phyloP scores from a whole-genome alignment of 64 coral and sea anemone species.

The Stylophora pistillata region DNA sequence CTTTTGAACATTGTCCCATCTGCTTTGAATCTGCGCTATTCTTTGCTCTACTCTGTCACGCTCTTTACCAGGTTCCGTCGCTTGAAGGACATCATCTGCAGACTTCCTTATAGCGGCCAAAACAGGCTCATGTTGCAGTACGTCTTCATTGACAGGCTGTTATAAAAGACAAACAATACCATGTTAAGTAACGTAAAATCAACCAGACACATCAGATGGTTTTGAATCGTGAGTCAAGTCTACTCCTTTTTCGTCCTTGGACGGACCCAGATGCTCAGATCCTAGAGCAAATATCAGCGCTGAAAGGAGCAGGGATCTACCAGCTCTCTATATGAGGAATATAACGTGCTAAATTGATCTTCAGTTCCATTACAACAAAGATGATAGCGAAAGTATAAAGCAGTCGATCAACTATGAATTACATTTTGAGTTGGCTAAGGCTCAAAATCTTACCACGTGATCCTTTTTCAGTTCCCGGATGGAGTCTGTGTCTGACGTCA shows the following conservation, averaged over 20 bases:
- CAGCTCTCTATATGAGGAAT: no score
- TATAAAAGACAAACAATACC: neutral
- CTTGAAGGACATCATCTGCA: constrained; percentile 72
- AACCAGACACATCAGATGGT: neutral
- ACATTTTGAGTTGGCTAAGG: no score
- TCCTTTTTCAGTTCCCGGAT: constrained; percentile 85
- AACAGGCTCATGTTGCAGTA: constrained; percentile 82
- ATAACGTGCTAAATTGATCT: no score
- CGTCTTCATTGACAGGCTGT: constrained; percentile 81
- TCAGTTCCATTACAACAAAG: no score
- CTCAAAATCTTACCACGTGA: constrained; percentile 58
- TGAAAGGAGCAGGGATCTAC: no score
- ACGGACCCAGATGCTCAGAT: no score
- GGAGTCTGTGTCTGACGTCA: constrained; percentile 65
- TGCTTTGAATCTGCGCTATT: constrained; percentile 57
- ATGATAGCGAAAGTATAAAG: no score
- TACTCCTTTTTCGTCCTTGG: no score
- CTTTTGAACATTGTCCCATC: constrained; percentile 88
- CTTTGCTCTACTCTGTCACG: constrained; percentile 74
- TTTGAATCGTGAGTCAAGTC: no score
- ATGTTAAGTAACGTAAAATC: neutral
- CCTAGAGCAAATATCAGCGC: no score
- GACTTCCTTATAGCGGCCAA: constrained; percentile 64
- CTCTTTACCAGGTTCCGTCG: constrained; percentile 71
- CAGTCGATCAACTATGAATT: no score